Evolutionary conservation across 2,797 vertebrate genomes (phyloP).

Genomic region (Eleutherodactylus coqui): DNA sequence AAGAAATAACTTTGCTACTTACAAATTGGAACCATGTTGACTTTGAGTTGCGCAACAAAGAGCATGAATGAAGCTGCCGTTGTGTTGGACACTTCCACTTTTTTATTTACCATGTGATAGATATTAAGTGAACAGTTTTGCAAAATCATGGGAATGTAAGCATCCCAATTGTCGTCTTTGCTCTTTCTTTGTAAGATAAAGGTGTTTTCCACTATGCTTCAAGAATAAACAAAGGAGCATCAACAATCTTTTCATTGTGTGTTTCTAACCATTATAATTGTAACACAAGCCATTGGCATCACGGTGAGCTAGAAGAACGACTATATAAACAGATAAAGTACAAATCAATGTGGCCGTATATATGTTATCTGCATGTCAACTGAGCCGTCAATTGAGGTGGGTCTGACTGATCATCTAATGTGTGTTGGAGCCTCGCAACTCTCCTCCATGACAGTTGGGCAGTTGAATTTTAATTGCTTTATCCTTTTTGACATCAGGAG

Average conservation of each 20-base stretch:
- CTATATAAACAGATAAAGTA: not conserved
- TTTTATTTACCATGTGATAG: not conserved
- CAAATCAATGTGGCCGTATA: too few relatives aligned
- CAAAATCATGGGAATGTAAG: not conserved
- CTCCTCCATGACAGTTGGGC: too few relatives aligned
- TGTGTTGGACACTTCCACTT: not conserved
- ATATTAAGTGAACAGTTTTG: not conserved
- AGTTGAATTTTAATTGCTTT: too few relatives aligned
- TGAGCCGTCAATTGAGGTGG: too few relatives aligned
- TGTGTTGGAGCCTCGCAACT: too few relatives aligned
- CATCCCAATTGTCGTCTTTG: not conserved
- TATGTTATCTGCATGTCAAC: too few relatives aligned
- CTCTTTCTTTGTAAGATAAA: constrained; percentile 7
- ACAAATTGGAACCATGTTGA: not conserved
- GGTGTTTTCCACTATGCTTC: not conserved
- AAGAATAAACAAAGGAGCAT: constrained; percentile 9
- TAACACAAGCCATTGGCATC: not conserved
- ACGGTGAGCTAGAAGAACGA: not conserved
- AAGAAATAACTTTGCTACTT: not conserved
- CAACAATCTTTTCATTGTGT: not conserved
- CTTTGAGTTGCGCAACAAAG: not conserved
- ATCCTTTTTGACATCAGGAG: too few relatives aligned
- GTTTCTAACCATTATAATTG: constrained; percentile 21
- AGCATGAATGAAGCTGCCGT: not conserved
- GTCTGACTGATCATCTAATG: too few relatives aligned